These are phyloP conservation scores for Campopleginae sp. DNA, from an alignment of 2,888 invertebrate genomes.

Conservation along the genomic window DNA sequence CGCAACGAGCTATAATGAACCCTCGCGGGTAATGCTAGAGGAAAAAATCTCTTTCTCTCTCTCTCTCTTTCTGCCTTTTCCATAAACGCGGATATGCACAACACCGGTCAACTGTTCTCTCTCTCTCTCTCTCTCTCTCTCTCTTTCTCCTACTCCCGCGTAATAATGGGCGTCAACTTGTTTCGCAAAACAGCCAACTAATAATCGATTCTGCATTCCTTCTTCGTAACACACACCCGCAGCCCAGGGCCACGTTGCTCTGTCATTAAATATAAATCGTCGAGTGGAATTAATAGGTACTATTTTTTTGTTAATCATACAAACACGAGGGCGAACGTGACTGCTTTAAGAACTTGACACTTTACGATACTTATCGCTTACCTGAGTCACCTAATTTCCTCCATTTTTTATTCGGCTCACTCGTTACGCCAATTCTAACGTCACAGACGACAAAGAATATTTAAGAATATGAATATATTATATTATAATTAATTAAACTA, in stretches of 20 bases:
- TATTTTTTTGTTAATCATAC: background rate
- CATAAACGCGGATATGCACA: background rate
- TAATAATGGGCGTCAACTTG: constrained; percentile 50
- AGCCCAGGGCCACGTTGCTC: background rate
- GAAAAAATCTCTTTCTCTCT: constrained; percentile 29
- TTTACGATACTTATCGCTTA: background rate
- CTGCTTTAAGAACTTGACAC: background rate
- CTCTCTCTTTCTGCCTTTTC: background rate
- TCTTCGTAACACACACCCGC: background rate
- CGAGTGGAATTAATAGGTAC: constrained; percentile 12
- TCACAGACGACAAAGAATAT: background rate
- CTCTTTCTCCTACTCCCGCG: constrained; percentile 17
- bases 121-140: constrained; percentile 18
- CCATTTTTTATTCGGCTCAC: background rate
- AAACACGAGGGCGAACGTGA: background rate
- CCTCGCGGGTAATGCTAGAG: constrained; percentile 66
- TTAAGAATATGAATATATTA: no score
- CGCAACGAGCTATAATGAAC: constrained; percentile 72
- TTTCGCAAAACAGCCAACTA: constrained; percentile 64
- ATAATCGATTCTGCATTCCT: constrained; percentile 64
- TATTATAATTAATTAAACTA: no score
- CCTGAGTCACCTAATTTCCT: background rate
- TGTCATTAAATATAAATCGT: constrained; percentile 18
- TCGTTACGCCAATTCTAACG: background rate
- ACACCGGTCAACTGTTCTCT: no score